Evolutionary conservation across 92 coral and sea anemone species (phyloP), one percentile per base, ranked within the genome.

Genomic region (Galaxea fascicularis): DNA sequence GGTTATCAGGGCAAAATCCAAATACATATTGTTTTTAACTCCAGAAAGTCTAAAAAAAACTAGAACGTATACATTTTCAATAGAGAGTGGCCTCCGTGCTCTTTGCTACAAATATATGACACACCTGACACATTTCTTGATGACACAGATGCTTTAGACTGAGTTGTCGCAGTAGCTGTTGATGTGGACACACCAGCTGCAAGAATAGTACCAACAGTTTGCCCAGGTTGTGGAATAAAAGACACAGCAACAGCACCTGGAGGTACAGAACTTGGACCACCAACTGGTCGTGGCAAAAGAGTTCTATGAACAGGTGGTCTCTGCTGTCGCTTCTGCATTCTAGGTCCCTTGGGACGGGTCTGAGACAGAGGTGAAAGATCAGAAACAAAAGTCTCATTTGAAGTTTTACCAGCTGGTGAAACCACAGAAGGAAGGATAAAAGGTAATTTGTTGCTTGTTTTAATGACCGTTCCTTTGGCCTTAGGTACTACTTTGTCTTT

Each of bases 241-340:
- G 98, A 89, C 62, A 90, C 92, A 31, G 98, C 95, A n/a, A 92
- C 95, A 12, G 95, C 94, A 14, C 95, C 98, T 31, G 94, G 92
- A 0, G 93, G 96, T 24, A 88, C 89, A 60, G 98, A 93, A 70
- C 73, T 88, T 0, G 84, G 89, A 11, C 86, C 86, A 30, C 82
- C 35, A 16, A 80, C 84, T 58, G 99, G 99, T 41, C 98, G 82
- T 74, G 99, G 99, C 54, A 97, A 56, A 76, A 97, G 73, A 51
- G 91, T 97, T 85, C 98, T 93, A 60, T 94, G 97, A 41, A 87
- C 87, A 70, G 56, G 83, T 45, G 98, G 86, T 54, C 82, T 77
- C 52, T 83, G 92, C 54, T 86, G 93, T 66, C 83, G 90, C 68
- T 87, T 79, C 31, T 87, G 88, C 63, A 59, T 27, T 66, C 78